A percentile compares a stretch with the other conserved stretches of the same genome.
These are phyloP conservation scores for Drosophila niveifrons DNA, from an alignment of 2,888 invertebrate genomes.

Conservation along the genomic window DNA sequence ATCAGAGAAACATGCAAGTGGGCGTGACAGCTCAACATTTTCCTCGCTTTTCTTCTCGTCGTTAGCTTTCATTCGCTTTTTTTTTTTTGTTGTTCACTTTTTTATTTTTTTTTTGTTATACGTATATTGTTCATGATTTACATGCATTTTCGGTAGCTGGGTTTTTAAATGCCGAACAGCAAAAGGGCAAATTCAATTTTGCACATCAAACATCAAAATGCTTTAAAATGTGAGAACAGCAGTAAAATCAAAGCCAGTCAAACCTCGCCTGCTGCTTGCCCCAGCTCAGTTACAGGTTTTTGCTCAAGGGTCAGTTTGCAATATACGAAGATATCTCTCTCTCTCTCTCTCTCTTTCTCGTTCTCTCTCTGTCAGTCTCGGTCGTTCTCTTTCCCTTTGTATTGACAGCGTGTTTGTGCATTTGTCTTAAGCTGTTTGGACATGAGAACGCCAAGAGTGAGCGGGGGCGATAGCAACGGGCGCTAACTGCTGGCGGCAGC, in stretches of 20 bases:
- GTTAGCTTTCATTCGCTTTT: background rate
- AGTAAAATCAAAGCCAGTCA: conserved; percentile 56
- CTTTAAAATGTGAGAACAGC: conserved; percentile 64
- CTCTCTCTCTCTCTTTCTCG: too few relatives aligned
- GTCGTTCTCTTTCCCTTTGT: background rate
- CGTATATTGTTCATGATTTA: conserved; percentile 31
- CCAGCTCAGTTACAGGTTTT: conserved; percentile 61
- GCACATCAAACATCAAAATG: conserved; percentile 52
- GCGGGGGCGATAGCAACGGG: conserved; percentile 10
- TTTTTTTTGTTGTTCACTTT: background rate
- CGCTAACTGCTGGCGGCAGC: conserved; percentile 54
- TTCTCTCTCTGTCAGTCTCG: too few relatives aligned
- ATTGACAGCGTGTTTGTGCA: conserved; percentile 44
- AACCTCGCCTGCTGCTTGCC: conserved; percentile 11
- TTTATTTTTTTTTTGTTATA: background rate
- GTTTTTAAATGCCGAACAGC: conserved; percentile 36
- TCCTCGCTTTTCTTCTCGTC: background rate
- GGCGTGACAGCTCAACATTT: conserved; percentile 28
- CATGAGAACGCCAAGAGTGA: conserved; percentile 43
- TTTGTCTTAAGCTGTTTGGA: conserved; percentile 67
- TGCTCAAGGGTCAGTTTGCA: conserved; percentile 67
- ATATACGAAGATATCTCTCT: background rate
- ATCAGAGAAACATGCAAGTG: conserved; percentile 56
- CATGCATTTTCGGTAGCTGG: conserved; percentile 33
- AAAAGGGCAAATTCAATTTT: conserved; percentile 74